These are phyloP conservation scores for Drosophila dives DNA, from an alignment of 2,888 invertebrate species.

Conservation along the genomic window DNA sequence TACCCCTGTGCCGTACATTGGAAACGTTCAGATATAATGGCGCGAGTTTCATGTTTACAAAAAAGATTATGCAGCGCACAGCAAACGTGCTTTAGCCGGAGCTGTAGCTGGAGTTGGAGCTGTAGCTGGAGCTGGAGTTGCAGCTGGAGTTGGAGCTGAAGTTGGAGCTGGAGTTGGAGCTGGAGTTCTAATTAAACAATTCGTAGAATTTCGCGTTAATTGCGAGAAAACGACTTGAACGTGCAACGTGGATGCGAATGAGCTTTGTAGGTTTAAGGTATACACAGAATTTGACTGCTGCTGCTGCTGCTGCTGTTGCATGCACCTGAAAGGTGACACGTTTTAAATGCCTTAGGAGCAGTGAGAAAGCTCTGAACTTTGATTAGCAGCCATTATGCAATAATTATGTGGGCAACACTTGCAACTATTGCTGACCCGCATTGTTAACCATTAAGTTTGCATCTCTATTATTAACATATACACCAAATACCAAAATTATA, in stretches of 20 bases:
- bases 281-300: constrained; percentile 21
- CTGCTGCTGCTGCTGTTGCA: constrained; percentile 12
- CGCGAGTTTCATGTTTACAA: constrained; percentile 84
- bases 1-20: background rate
- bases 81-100: constrained; percentile 65
- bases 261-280: constrained; percentile 1
- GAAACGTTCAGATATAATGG: constrained; percentile 78
- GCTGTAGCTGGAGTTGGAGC: constrained; percentile 22
- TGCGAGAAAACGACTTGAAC: constrained; percentile 84
- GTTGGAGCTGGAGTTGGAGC: constrained; percentile 28
- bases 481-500: background rate
- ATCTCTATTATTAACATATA: constrained; percentile 60
- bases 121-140: background rate
- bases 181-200: constrained; percentile 85
- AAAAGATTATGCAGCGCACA: constrained; percentile 78
- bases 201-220: constrained; percentile 86
- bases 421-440: constrained; percentile 29
- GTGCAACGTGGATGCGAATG: constrained; percentile 61
- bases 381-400: constrained; percentile 54
- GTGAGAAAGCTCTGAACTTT: constrained; percentile 62
- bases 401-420: constrained; percentile 41
- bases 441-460: constrained; percentile 19
- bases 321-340: constrained; percentile 46
- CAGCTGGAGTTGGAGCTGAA: constrained; percentile 27
- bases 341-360: constrained; percentile 29